Percentiles rank a stretch among this genome's conserved stretches.
Evolutionary conservation across 2,888 invertebrate genomes (phyloP).

Genomic region (Rhodophaea formosa): DNA sequence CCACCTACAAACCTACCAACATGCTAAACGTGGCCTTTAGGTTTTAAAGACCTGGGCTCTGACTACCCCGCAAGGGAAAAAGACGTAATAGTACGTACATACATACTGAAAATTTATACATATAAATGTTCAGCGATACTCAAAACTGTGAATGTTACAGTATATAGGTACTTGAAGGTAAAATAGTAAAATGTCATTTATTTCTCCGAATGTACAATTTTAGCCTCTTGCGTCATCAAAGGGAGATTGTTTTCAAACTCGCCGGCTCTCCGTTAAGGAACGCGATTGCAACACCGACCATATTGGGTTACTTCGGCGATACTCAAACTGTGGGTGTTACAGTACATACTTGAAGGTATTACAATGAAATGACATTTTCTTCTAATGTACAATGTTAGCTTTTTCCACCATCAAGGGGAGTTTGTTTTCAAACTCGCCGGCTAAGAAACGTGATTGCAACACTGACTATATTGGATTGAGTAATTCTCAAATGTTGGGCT

Average conservation of each 20-base stretch:
- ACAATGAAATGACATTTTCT: not conserved
- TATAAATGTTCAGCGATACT: too few relatives aligned
- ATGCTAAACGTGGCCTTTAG: too few relatives aligned
- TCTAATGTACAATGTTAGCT: not conserved
- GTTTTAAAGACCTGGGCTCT: too few relatives aligned
- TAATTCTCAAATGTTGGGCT: too few relatives aligned
- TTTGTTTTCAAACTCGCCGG: constrained; percentile 10
- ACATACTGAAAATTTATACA: too few relatives aligned
- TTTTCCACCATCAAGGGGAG: not conserved
- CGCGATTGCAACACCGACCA: not conserved
- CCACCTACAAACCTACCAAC: too few relatives aligned
- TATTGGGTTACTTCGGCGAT: constrained; percentile 1
- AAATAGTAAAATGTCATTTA: not conserved
- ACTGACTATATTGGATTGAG: not conserved
- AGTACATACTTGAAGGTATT: too few relatives aligned
- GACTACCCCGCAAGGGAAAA: too few relatives aligned
- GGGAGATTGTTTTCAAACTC: constrained; percentile 12
- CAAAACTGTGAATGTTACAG: too few relatives aligned
- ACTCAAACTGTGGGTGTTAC: too few relatives aligned
- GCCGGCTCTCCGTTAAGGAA: not conserved
- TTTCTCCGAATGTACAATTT: constrained; percentile 3
- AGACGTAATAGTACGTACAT: too few relatives aligned
- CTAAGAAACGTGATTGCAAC: not conserved
- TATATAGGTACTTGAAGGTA: too few relatives aligned
- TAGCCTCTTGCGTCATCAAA: not conserved